phyloP scores from a whole-genome alignment of 2,797 vertebrate genomes.

The Schizothorax lantsangensis region DNA sequence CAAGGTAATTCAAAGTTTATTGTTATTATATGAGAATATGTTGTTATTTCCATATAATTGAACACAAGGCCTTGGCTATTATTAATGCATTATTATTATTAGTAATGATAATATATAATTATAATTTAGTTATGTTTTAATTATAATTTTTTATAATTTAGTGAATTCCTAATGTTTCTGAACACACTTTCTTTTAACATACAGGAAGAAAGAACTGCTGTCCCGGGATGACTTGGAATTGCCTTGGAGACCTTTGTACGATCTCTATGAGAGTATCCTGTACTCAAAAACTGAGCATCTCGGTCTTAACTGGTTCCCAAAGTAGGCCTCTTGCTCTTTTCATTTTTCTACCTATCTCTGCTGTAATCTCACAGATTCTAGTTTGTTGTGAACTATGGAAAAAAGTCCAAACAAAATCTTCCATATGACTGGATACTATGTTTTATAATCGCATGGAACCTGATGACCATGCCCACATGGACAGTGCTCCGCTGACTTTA shows the following conservation, averaged over 20 bases:
- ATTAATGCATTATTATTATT: background rate
- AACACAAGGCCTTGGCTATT: background rate
- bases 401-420: constrained; percentile 5
- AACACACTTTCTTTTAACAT: constrained; percentile 15
- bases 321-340: constrained; percentile 78
- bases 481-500: background rate
- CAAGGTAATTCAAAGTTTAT: background rate
- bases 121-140: background rate
- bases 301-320: constrained; percentile 97
- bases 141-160: background rate
- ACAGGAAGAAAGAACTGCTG: constrained; percentile 96
- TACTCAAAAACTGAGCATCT: constrained; percentile 98
- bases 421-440: background rate
- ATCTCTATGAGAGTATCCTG: constrained; percentile 90
- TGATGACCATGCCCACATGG: constrained; percentile 8
- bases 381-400: constrained; percentile 7
- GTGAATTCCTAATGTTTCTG: background rate
- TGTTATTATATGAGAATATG: background rate
- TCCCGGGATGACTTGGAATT: constrained; percentile 95
- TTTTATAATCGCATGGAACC: constrained; percentile 1
- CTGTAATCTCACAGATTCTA: background rate
- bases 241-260: constrained; percentile 93
- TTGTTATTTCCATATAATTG: background rate
- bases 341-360: background rate
- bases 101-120: background rate